Conservation (phyloP, 2,113 vertebrate species). For the Etia nguti region DNA sequence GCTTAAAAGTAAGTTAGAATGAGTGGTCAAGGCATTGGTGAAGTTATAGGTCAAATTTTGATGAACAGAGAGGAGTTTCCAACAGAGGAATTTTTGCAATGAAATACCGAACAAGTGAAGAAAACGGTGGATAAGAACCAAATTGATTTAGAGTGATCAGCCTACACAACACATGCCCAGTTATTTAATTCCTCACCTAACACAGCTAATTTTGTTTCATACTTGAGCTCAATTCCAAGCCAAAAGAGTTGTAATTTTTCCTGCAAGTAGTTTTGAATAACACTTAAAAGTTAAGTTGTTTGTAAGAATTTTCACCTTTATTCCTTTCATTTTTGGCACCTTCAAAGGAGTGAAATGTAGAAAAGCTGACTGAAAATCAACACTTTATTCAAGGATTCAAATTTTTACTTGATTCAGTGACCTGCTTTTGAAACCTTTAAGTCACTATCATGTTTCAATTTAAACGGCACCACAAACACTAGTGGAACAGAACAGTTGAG, state of each 20-base stretch:
- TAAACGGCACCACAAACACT: background rate
- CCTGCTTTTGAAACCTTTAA: background rate
- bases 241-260: background rate
- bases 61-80: background rate
- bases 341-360: background rate
- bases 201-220: constrained; percentile 4
- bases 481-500: background rate
- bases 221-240: background rate
- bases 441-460: background rate
- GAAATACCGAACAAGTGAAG: background rate
- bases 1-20: background rate
- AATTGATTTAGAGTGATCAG: constrained; percentile 18
- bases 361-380: background rate
- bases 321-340: background rate
- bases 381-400: background rate
- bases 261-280: background rate
- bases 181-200: constrained; percentile 19
- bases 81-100: background rate
- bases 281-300: background rate
- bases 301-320: background rate
- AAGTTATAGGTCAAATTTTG: background rate
- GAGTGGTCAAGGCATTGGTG: background rate
- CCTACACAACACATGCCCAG: constrained; percentile 41
- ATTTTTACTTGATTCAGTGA: background rate
- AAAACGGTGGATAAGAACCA: constrained; percentile 5